Evolutionary conservation across 1,140 invertebrate species (phyloP).

Genomic region (Drosophila littoralis): DNA sequence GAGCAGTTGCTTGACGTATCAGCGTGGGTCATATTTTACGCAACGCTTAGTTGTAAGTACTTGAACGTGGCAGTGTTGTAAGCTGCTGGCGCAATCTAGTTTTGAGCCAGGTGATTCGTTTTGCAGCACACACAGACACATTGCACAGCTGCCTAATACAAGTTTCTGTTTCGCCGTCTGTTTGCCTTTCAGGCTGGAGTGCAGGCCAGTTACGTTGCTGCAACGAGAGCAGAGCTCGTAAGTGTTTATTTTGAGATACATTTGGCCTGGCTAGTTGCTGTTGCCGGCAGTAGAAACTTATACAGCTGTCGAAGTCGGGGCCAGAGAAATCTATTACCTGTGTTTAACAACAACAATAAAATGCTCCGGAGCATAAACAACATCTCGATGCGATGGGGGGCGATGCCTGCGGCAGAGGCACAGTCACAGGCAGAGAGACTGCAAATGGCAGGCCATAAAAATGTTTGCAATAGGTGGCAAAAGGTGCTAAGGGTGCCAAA

Average conservation of each 20-base stretch:
- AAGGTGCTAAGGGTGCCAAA: conserved; percentile 45
- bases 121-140: conserved; percentile 1
- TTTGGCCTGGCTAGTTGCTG: conserved; percentile 35
- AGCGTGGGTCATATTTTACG: background rate
- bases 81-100: background rate
- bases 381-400: conserved; percentile 10
- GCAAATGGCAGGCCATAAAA: conserved; percentile 79
- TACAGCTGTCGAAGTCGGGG: conserved; percentile 13
- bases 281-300: background rate
- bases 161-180: conserved; percentile 10
- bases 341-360: conserved; percentile 80
- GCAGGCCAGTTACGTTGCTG: background rate
- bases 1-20: background rate
- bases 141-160: conserved; percentile 12
- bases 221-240: background rate
- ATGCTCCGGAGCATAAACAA: conserved; percentile 55
- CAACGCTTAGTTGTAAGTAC: conserved; percentile 8
- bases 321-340: conserved; percentile 70
- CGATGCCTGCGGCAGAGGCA: background rate
- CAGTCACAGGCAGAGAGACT: conserved; percentile 43
- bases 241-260: conserved; percentile 27
- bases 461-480: conserved; percentile 61
- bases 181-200: conserved; percentile 2
- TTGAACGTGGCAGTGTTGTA: background rate
- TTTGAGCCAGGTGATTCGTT: conserved; percentile 15